These are phyloP conservation scores for Dipus sagitta DNA, from an alignment of 2,797 vertebrate species.

Conservation along the genomic window DNA sequence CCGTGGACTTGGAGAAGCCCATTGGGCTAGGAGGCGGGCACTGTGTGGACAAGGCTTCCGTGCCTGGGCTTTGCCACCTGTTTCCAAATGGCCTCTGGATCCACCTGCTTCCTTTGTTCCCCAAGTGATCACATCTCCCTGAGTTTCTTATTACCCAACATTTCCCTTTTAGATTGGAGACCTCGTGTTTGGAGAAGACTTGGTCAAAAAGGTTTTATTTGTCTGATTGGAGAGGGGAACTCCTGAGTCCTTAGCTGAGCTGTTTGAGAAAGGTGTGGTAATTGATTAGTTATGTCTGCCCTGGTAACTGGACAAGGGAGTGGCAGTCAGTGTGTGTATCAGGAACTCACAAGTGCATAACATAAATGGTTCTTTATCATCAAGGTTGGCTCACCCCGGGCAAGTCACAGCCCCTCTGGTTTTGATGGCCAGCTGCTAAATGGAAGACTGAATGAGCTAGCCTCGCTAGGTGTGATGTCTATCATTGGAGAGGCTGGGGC, in stretches of 20 bases:
- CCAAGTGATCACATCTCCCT: fast-evolving
- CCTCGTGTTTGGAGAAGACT: not conserved
- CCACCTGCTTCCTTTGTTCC: not conserved
- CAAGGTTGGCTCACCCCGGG: not conserved
- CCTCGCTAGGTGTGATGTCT: not conserved
- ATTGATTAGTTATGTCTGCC: not conserved
- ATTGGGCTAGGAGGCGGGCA: not conserved
- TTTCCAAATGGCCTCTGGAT: fast-evolving
- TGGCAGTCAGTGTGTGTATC: not conserved
- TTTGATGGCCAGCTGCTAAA: not conserved
- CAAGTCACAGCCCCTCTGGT: not conserved
- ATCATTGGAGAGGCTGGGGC: not conserved
- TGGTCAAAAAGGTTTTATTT: not conserved
- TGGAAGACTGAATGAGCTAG: not conserved
- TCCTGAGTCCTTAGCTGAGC: not conserved
- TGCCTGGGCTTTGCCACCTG: not conserved
- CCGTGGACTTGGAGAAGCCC: too few relatives aligned
- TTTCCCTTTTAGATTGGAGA: not conserved
- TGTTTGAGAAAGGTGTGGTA: not conserved
- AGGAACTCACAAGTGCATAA: not conserved
- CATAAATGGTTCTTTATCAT: not conserved
- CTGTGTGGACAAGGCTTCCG: not conserved
- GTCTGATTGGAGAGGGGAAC: not conserved
- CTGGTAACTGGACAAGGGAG: not conserved
- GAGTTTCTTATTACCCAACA: not conserved